Conservation (phyloP, 2,888 invertebrate species). For the Clivina fossor region DNA sequence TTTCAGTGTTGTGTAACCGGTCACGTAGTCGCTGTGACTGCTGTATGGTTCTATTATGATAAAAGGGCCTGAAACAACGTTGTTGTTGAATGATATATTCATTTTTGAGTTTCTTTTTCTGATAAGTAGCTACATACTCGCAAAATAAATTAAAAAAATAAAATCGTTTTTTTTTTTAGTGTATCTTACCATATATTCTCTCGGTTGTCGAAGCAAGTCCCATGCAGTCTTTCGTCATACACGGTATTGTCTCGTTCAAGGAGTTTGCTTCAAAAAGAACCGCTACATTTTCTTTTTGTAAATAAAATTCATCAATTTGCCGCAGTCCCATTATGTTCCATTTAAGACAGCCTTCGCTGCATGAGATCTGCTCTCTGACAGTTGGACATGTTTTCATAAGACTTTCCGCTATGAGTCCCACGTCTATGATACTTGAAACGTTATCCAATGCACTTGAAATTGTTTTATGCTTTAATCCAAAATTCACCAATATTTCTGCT, state of each 20-base stretch:
- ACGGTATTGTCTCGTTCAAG: background rate
- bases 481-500: slow-evolving; percentile 10
- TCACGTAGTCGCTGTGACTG: no score
- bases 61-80: no score
- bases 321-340: slow-evolving; percentile 1
- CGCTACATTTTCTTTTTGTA: background rate
- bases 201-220: background rate
- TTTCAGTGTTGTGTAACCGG: no score
- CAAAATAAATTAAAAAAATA: no score
- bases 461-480: slow-evolving; percentile 2
- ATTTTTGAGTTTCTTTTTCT: no score
- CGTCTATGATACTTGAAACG: slow-evolving; percentile 2
- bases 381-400: slow-evolving; percentile 12
- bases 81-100: no score
- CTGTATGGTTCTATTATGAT: no score
- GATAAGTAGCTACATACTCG: no score
- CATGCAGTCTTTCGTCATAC: background rate
- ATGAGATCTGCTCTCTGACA: background rate
- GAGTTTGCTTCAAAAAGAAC: background rate
- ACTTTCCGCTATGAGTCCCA: slow-evolving; percentile 5
- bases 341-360: slow-evolving; percentile 2
- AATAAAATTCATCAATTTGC: slow-evolving; percentile 7
- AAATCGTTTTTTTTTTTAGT: no score
- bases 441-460: slow-evolving; percentile 2
- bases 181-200: slow-evolving; percentile 6